A percentile compares a stretch with the other conserved stretches of the same genome.
Conservation (phyloP, 2,888 invertebrate species). For the Lapara coniferarum region DNA sequence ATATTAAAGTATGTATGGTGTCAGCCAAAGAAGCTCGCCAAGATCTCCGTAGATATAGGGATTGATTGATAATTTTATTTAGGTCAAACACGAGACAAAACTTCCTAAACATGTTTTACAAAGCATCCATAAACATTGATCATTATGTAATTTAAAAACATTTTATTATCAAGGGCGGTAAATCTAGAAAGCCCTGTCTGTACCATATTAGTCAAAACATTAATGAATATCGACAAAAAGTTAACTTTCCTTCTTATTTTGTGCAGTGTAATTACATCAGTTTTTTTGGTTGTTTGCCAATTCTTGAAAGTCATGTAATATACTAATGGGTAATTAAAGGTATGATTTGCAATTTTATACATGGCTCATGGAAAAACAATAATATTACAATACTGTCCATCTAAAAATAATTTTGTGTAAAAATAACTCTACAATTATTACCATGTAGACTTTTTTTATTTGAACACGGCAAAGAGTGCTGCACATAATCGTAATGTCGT, state of each 20-base stretch:
- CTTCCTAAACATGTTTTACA: too few species aligned
- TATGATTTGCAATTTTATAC: not conserved
- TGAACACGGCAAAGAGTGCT: too few species aligned
- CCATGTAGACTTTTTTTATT: too few species aligned
- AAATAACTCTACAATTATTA: not conserved
- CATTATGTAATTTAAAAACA: not conserved
- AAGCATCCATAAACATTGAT: too few species aligned
- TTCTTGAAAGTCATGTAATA: not conserved
- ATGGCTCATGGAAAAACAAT: not conserved
- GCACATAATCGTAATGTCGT: too few species aligned
- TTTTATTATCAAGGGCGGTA: not conserved
- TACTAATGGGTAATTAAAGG: not conserved
- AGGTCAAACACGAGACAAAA: too few species aligned
- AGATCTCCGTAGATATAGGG: too few species aligned
- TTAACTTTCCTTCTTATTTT: conserved; percentile 3
- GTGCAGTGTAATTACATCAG: not conserved
- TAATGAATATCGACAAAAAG: conserved; percentile 7
- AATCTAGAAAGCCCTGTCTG: not conserved
- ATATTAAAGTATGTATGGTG: too few species aligned
- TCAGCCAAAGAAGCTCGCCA: too few species aligned
- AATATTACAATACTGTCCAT: not conserved
- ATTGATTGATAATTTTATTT: too few species aligned
- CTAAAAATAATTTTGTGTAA: not conserved
- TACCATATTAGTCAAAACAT: conserved; percentile 8
- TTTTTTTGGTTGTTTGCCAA: not conserved